These are phyloP conservation scores for Erebia epiphron DNA, from an alignment of 2,888 invertebrate species.

Conservation along the genomic window DNA sequence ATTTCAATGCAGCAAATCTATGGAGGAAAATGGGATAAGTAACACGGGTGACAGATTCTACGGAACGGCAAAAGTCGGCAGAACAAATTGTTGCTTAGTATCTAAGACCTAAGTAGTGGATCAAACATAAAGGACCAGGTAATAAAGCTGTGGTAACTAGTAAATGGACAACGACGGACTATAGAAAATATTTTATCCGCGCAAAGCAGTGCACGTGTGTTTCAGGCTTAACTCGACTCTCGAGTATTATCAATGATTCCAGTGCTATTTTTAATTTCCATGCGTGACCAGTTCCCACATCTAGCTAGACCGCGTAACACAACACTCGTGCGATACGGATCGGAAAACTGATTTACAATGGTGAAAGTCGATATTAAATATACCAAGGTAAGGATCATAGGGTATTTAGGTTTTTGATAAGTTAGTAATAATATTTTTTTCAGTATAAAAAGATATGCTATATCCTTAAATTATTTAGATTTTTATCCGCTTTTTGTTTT, in stretches of 20 bases:
- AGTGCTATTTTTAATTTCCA: not conserved
- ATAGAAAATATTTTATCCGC: too few species aligned
- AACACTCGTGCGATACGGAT: constrained; percentile 45
- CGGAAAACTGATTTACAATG: constrained; percentile 55
- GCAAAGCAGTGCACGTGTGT: not conserved
- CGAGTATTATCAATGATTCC: constrained; percentile 25
- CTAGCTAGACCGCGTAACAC: constrained; percentile 41
- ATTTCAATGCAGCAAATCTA: too few species aligned
- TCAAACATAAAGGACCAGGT: too few species aligned
- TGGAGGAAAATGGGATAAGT: too few species aligned
- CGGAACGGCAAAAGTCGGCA: too few species aligned
- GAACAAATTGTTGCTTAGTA: too few species aligned
- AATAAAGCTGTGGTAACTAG: too few species aligned
- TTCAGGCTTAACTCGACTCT: not conserved
- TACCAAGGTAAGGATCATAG: constrained; percentile 22
- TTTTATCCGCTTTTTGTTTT: too few species aligned
- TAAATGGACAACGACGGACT: too few species aligned
- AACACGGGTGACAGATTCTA: too few species aligned
- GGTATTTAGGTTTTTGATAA: not conserved
- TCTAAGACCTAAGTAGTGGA: too few species aligned
- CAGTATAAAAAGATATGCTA: not conserved
- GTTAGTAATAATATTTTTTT: not conserved
- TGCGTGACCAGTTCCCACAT: not conserved
- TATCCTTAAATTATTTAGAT: too few species aligned
- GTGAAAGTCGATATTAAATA: constrained; percentile 68